Base-by-base conservation (phyloP, 37 sponge, comb jelly and placozoan genomes). In the Spongia lamella region DNA sequence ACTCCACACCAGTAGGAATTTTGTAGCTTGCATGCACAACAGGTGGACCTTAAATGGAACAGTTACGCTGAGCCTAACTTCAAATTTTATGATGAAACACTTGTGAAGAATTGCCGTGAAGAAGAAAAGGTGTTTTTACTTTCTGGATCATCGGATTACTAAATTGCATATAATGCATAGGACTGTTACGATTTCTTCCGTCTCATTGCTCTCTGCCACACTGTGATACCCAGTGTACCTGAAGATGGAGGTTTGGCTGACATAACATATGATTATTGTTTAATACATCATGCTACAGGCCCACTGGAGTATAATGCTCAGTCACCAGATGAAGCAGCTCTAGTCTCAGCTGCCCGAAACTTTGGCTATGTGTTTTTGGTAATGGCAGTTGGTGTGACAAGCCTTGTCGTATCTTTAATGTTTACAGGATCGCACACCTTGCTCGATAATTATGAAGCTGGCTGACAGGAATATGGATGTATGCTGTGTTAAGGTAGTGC, bases 281-380 rank as follows among this genome's bases (percentile, higher is more conserved):
- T 16, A 13, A 16, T 9, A 61, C 55, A 24, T n/a, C n/a, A n/a
- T n/a, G n/a, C 43, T 38, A 56, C 19, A 84, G 86, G 82, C 15
- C 60, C 31, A 20, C 78, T 97, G 53, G 14, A 30, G 47, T 97
- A 94, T 77, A 92, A 94, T 35, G 95, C 98, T 31, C 98, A 97
- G 93, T 94, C 95, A 20, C 98, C 98, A 14, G 98, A 97, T 80
- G 98, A 97, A 66, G 98, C 84, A 39, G 98, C 98, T 30, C 90
- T 97, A 1, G 95, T 97, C 11, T 65, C 83, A 61, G 98, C 98
- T 38, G 95, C 98, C 14, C 86, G 76, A 61, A 97, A 97, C 86
- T 89, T 97, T 81, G 98, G 98, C 6, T 88, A 78, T 57, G 90
- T 92, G 16, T 97, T 94, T 66, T 67, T 66, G 63, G 97, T 86